Percentiles rank a stretch among this genome's conserved stretches.
These are phyloP conservation scores for Ormyrus nitidulus DNA, from an alignment of 2,888 invertebrate genomes.

Conservation along the genomic window DNA sequence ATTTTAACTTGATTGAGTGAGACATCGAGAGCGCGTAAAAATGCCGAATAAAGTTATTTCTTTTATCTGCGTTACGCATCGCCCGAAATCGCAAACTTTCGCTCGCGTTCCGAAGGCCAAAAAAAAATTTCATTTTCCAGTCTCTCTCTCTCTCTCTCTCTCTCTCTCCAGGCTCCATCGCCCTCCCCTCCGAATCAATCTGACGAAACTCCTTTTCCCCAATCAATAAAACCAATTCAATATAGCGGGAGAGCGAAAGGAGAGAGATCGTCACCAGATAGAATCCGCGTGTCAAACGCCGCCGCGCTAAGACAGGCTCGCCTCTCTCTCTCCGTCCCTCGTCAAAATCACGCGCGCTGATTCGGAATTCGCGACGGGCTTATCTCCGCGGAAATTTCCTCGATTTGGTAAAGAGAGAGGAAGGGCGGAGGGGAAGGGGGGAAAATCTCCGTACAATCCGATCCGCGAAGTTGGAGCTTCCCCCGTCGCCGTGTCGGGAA, in stretches of 20 bases:
- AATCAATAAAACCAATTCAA: slow-evolving; percentile 17
- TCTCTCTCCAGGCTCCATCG: too few species aligned
- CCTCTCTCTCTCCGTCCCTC: not conserved
- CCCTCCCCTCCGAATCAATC: too few species aligned
- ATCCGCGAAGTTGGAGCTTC: slow-evolving; percentile 28
- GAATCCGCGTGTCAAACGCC: not conserved
- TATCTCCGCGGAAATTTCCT: slow-evolving; percentile 45
- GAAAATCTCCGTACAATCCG: not conserved
- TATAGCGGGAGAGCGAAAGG: not conserved
- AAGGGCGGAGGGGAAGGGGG: not conserved
- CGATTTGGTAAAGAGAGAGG: slow-evolving; percentile 24
- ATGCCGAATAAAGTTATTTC: too few species aligned
- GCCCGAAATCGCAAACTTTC: not conserved
- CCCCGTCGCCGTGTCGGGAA: slow-evolving; percentile 34
- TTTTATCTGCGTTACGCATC: not conserved
- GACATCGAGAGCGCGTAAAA: too few species aligned
- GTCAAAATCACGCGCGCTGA: slow-evolving; percentile 26
- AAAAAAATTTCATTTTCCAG: too few species aligned
- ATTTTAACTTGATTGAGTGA: too few species aligned
- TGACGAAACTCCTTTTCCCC: not conserved
- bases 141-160: too few species aligned
- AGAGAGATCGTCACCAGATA: too few species aligned
- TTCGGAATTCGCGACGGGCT: slow-evolving; percentile 45
- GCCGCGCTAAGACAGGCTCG: not conserved
- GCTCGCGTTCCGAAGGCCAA: too few species aligned